A percentile compares a stretch with the other conserved stretches of the same genome.
Conservation (phyloP, 2,797 vertebrate species). For the Sebastes baramenuke region DNA sequence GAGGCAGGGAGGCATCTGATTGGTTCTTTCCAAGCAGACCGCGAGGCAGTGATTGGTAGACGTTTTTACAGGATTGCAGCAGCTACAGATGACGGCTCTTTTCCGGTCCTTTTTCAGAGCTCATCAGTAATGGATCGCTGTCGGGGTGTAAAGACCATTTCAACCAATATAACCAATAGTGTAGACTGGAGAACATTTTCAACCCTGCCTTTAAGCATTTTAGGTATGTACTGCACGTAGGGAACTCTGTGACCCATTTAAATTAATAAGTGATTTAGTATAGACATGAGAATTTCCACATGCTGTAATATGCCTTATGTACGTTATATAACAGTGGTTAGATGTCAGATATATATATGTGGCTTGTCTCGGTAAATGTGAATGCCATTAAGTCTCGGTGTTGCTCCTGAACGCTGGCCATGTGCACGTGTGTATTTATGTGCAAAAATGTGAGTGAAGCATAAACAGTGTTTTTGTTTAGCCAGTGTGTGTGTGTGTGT, state of each 20-base stretch:
- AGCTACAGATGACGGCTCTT: too few species aligned
- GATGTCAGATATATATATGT: slow-evolving; percentile 33
- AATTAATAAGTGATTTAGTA: slow-evolving; percentile 24
- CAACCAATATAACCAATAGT: too few species aligned
- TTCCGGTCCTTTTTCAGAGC: too few species aligned
- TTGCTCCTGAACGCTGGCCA: background rate
- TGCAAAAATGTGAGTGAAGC: slow-evolving; percentile 1
- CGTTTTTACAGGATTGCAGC: too few species aligned
- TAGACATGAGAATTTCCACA: slow-evolving; percentile 5
- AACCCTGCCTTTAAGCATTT: too few species aligned
- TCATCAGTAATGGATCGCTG: too few species aligned
- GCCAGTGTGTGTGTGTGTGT: background rate
- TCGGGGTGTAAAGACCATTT: too few species aligned
- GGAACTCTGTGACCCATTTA: slow-evolving; percentile 1
- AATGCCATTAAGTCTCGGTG: slow-evolving; percentile 10
- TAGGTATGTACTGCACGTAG: too few species aligned
- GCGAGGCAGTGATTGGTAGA: too few species aligned
- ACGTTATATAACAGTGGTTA: slow-evolving; percentile 12
- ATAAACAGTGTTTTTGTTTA: background rate
- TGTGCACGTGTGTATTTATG: background rate
- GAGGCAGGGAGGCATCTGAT: too few species aligned
- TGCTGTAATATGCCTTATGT: slow-evolving; percentile 21
- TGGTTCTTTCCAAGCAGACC: too few species aligned
- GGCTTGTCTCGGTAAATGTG: slow-evolving; percentile 14
- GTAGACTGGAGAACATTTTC: too few species aligned